Conservation (phyloP, 2,113 vertebrate genomes). For the Scomber scombrus region DNA sequence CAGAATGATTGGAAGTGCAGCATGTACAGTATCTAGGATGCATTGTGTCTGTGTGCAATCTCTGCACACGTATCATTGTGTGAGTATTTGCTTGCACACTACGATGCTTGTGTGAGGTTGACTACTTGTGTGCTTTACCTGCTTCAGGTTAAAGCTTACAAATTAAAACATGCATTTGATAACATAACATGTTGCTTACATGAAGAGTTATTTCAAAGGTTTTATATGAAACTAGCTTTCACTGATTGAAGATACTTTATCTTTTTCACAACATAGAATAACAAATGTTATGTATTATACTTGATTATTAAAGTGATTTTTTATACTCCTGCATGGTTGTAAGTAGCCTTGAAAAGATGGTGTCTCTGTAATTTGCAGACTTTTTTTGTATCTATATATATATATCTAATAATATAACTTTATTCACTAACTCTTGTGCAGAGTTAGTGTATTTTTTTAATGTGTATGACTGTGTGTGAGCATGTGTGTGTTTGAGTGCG, state of each 20-base stretch:
- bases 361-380: too few relatives aligned
- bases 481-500: neutral
- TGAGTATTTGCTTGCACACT: neutral
- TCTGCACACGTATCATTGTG: slow-evolving; percentile 6
- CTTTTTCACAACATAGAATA: neutral
- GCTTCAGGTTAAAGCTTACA: neutral
- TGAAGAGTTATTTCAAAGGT: neutral
- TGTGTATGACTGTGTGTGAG: neutral
- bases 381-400: too few relatives aligned
- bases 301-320: too few relatives aligned
- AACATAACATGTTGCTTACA: slow-evolving; percentile 3
- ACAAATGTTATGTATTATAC: too few relatives aligned
- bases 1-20: neutral
- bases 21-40: neutral
- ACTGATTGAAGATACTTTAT: too few relatives aligned
- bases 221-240: neutral
- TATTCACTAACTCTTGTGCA: neutral
- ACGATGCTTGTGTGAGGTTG: neutral
- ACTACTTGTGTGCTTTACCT: too few relatives aligned
- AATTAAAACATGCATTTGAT: slow-evolving; percentile 10
- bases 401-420: too few relatives aligned
- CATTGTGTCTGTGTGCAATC: slow-evolving; percentile 1
- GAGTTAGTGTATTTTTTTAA: neutral
- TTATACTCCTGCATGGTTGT: too few relatives aligned
- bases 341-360: too few relatives aligned